Evolutionary conservation across 1,140 invertebrate genomes (phyloP).

Genomic region (Drosophila santomea): DNA sequence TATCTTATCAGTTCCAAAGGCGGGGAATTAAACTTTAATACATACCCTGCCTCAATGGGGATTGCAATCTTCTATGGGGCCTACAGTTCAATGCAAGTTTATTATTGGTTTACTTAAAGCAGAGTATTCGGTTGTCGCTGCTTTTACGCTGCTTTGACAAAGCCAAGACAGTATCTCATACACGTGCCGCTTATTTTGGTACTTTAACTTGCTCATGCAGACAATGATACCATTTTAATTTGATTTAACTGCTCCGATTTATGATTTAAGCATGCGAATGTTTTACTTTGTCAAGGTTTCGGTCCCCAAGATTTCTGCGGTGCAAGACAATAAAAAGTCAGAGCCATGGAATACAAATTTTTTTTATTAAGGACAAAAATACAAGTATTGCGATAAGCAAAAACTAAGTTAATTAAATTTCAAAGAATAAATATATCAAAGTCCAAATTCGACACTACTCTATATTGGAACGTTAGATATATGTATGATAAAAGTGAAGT

Average conservation of each 20-base stretch:
- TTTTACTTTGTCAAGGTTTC: slow-evolving; percentile 1
- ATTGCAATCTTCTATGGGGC: neutral
- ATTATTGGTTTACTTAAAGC: too few species aligned
- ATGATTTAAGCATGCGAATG: slow-evolving; percentile 1
- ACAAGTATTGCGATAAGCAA: slow-evolving; percentile 1
- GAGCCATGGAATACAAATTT: neutral
- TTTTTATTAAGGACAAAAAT: neutral
- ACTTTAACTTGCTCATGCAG: slow-evolving; percentile 9
- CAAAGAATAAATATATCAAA: slow-evolving; percentile 1
- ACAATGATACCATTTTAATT: slow-evolving; percentile 9
- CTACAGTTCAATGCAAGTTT: too few species aligned
- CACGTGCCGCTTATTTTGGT: slow-evolving; percentile 30
- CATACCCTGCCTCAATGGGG: neutral
- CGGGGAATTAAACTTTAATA: neutral
- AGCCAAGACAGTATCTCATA: neutral
- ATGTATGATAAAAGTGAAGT: neutral
- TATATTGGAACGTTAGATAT: neutral
- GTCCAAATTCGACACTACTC: slow-evolving; percentile 12
- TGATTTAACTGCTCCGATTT: neutral
- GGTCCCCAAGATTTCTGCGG: neutral
- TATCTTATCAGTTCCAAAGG: slow-evolving; percentile 42
- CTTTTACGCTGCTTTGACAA: too few species aligned
- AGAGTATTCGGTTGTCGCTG: slow-evolving; percentile 16
- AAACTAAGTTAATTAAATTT: slow-evolving; percentile 19
- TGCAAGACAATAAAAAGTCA: neutral